These are phyloP conservation scores for Ooceraea biroi DNA, from an alignment of 1,140 invertebrate genomes.

Conservation along the genomic window DNA sequence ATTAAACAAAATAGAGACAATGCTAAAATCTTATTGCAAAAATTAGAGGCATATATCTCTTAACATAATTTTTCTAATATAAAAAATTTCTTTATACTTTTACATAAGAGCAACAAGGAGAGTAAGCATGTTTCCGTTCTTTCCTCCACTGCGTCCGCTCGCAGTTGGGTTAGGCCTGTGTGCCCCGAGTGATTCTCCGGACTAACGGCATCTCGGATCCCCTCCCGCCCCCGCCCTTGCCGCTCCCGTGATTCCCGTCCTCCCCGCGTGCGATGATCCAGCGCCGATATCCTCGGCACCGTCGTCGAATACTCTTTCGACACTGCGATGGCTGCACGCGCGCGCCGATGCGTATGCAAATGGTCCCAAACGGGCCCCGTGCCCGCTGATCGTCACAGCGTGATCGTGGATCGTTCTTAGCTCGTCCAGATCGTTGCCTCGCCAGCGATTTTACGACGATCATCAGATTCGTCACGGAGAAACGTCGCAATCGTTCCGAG, in stretches of 20 bases:
- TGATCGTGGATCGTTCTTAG: neutral
- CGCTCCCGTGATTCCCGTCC: constrained; percentile 51
- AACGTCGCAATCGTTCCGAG: no score
- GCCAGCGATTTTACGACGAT: neutral
- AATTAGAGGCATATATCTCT: no score
- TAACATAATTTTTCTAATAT: no score
- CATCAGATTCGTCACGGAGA: no score
- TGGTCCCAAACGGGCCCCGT: neutral
- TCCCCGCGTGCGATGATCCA: constrained; percentile 46
- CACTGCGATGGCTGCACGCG: neutral
- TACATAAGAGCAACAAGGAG: constrained; percentile 18
- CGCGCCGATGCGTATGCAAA: constrained; percentile 8
- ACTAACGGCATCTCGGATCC: constrained; percentile 73
- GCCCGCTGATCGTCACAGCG: neutral
- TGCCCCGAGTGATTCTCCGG: constrained; percentile 71
- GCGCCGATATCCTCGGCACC: constrained; percentile 36
- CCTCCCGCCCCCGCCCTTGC: constrained; percentile 12
- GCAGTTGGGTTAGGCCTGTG: constrained; percentile 66
- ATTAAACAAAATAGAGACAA: no score
- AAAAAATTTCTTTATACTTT: neutral
- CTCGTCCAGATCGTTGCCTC: neutral
- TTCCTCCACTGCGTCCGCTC: constrained; percentile 54
- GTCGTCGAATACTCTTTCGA: constrained; percentile 52
- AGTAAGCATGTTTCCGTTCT: constrained; percentile 39
- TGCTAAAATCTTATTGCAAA: no score